Conservation (phyloP, 1,140 invertebrate genomes). For the Drosophila lacertosa region DNA sequence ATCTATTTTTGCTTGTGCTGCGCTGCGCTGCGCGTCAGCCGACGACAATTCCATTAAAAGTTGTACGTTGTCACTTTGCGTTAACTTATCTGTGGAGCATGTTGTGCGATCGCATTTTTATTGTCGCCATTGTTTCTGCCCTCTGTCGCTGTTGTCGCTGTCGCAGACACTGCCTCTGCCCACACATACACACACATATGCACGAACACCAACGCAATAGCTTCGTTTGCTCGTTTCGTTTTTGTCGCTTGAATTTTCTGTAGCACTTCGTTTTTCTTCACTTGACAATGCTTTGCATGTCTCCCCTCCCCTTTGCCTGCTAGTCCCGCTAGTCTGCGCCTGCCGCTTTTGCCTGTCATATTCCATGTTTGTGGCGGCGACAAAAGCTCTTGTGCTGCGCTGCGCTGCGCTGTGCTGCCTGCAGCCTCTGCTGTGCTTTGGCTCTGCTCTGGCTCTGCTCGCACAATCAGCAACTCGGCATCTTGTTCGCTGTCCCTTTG, state of each 20-base stretch:
- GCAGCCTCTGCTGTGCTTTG: conserved; percentile 63
- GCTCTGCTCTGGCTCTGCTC: conserved; percentile 63
- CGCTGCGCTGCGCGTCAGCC: conserved; percentile 21
- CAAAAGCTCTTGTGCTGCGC: conserved; percentile 71
- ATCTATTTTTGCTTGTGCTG: conserved; percentile 13
- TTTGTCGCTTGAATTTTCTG: conserved; percentile 75
- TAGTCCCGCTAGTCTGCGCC: no score
- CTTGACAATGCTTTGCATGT: conserved; percentile 80
- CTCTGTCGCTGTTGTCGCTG: conserved; percentile 16
- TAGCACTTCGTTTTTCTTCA: conserved; percentile 73
- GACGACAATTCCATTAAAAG: conserved; percentile 83
- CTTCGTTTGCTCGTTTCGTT: conserved; percentile 34
- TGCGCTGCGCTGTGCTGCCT: conserved; percentile 3
- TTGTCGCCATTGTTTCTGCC: conserved; percentile 77
- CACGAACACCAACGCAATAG: conserved; percentile 31
- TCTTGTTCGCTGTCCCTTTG: conserved; percentile 82
- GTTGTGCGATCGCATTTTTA: conserved; percentile 83
- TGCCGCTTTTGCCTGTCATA: conserved; percentile 64
- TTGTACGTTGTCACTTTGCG: conserved; percentile 82
- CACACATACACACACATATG: conserved; percentile 52
- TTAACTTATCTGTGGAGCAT: conserved; percentile 80
- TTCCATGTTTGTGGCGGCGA: conserved; percentile 80
- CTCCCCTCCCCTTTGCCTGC: background rate
- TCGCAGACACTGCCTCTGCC: conserved; percentile 43
- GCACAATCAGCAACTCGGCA: conserved; percentile 81